Percentiles rank a stretch among this genome's conserved stretches.
Conservation (phyloP, 2,888 invertebrate genomes). For the Plebejus argus region DNA sequence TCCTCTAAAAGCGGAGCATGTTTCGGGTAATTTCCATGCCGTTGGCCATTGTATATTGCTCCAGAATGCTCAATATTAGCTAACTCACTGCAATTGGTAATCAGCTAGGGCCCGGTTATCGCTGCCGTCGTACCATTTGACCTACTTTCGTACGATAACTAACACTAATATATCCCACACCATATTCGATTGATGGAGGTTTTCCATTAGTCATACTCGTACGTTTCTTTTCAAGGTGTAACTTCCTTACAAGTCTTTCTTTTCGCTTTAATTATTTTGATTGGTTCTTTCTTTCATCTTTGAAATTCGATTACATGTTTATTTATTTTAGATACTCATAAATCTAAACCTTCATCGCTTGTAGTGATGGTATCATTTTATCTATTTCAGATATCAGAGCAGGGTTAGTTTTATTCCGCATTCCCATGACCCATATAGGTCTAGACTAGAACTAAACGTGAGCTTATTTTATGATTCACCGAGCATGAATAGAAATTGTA, state of each 20-base stretch:
- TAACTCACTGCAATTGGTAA: slow-evolving; percentile 61
- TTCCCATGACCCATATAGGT: slow-evolving; percentile 43
- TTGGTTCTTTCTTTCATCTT: background rate
- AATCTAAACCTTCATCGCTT: background rate
- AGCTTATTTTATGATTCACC: slow-evolving; percentile 23
- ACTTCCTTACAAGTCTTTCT: background rate
- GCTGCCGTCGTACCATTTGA: slow-evolving; percentile 74
- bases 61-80: slow-evolving; percentile 20
- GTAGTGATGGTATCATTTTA: background rate
- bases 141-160: slow-evolving; percentile 69
- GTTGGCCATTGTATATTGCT: background rate
- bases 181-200: slow-evolving; percentile 14
- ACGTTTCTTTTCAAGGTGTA: background rate
- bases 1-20: background rate
- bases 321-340: background rate
- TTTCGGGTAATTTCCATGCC: background rate
- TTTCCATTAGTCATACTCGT: background rate
- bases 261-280: background rate
- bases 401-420: slow-evolving; percentile 38
- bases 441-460: slow-evolving; percentile 28
- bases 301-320: background rate
- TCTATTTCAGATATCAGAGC: slow-evolving; percentile 14
- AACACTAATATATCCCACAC: slow-evolving; percentile 56
- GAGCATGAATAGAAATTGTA: slow-evolving; percentile 14
- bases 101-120: slow-evolving; percentile 72